Evolutionary conservation across 2,113 vertebrate genomes (phyloP), one percentile per base, ranked within the genome.

Genomic region (Sinocyclocheilus grahami): DNA sequence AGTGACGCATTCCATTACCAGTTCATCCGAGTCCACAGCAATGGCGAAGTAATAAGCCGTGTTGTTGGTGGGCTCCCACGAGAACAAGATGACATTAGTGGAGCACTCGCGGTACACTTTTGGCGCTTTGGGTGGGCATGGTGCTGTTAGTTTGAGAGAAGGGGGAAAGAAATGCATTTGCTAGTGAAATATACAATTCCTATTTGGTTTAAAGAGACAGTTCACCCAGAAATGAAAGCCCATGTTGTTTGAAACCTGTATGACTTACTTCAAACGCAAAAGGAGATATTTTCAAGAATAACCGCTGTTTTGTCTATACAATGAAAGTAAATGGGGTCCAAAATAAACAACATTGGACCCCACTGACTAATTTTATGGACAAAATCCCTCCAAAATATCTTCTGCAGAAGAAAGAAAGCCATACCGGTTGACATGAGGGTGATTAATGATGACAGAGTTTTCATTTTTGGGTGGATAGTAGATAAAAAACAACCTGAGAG

Each of bases 21-120:
- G 2, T 1, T 91, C 92, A 0, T 65, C 83, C 1, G 85, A 86
- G 82, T 92, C 93, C 71, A 69, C 14, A 8, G 93, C 90, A 0
- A 4, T 91, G 0, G 94, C 95, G 11, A 90, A 89, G 42, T 96
- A 96, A 89, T 89, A 93, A 0, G 37, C 4, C 3, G 95, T 93
- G 84, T 93, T 92, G 88, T 91, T 77, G 63, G 92, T 94, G 58
- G 84, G 62, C 11, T 88, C 11, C 95, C 95, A 96, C 55, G 65
- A 88, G 3, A 94, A 92, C n/a, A 84, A 4, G 8, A 96, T 90
- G 6, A 80, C 91, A 39, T 95, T 95, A 86, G 91, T 93, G 63
- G 88, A 89, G 82, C 95, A 96, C 2, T 90, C 82, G 5, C 91
- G 89, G 51, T 18, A 69, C 22, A 89, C 51, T 0, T 18, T 0